Percentiles rank a stretch among this genome's conserved stretches.
phyloP scores from a whole-genome alignment of 2,888 invertebrate genomes.

The Philereme vetulata region DNA sequence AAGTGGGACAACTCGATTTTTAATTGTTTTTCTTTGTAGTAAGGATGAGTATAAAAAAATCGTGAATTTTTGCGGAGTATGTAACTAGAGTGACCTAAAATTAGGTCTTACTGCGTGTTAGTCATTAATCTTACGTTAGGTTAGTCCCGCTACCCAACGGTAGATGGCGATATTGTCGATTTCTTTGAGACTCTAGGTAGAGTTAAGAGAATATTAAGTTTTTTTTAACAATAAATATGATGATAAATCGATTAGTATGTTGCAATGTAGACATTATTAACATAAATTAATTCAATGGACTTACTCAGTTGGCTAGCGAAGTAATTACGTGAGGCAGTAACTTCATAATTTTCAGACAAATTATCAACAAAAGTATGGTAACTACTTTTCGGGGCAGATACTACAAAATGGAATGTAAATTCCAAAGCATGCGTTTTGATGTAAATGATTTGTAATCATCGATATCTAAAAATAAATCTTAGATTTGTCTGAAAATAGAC shows the following conservation, averaged over 20 bases:
- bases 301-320: too few species aligned
- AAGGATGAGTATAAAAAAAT: conserved; percentile 48
- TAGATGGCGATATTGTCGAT: conserved; percentile 65
- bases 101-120: conserved; percentile 59
- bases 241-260: too few species aligned
- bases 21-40: conserved; percentile 63
- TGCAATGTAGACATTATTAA: too few species aligned
- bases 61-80: conserved; percentile 45
- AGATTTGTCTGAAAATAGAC: conserved; percentile 78
- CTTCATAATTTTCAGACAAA: conserved; percentile 19
- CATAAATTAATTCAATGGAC: too few species aligned
- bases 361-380: not conserved
- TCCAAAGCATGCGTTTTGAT: conserved; percentile 11
- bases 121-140: conserved; percentile 48
- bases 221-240: too few species aligned
- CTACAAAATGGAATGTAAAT: not conserved
- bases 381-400: not conserved
- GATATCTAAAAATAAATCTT: conserved; percentile 54
- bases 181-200: conserved; percentile 5
- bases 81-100: conserved; percentile 61
- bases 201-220: too few species aligned
- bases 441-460: conserved; percentile 42
- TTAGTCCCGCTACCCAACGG: conserved; percentile 63
- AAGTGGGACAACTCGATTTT: conserved; percentile 64
- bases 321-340: not conserved